Evolutionary conservation across 2,888 invertebrate genomes (phyloP).

Genomic region (Altica lythri): DNA sequence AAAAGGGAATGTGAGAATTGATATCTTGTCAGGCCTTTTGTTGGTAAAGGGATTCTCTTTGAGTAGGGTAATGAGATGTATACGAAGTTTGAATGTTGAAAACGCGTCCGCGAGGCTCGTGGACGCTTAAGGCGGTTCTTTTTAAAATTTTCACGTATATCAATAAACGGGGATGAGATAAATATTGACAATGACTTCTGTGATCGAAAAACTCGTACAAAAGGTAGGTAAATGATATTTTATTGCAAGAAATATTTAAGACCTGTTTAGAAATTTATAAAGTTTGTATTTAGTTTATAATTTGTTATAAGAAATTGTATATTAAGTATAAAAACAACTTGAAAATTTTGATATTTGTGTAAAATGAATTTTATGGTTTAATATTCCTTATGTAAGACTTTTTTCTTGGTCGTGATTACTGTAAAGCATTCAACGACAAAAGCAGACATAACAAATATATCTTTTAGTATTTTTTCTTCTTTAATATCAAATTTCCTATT

Average conservation of each 20-base stretch:
- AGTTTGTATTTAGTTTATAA: no score
- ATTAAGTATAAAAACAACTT: no score
- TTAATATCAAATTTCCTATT: not conserved
- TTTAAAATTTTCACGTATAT: constrained; percentile 18
- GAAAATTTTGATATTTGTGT: no score
- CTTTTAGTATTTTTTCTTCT: not conserved
- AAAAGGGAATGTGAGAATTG: constrained; percentile 27
- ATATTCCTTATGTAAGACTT: no score
- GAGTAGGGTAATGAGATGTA: constrained; percentile 26
- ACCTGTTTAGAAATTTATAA: no score
- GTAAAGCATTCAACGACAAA: no score
- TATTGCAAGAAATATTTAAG: no score
- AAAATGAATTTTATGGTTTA: no score
- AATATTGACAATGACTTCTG: constrained; percentile 20
- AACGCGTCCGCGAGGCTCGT: constrained; percentile 2
- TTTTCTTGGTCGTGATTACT: no score
- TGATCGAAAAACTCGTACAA: no score
- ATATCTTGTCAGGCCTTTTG: constrained; percentile 26
- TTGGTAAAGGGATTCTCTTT: constrained; percentile 26
- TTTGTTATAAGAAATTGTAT: no score
- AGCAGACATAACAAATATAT: no score
- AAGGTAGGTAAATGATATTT: not conserved
- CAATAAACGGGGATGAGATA: constrained; percentile 12
- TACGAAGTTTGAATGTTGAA: constrained; percentile 24
- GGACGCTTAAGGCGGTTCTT: constrained; percentile 4